Evolutionary conservation across 2,113 vertebrate species (phyloP), one percentile per base, ranked within the genome.

Genomic region (Alligator mississippiensis): DNA sequence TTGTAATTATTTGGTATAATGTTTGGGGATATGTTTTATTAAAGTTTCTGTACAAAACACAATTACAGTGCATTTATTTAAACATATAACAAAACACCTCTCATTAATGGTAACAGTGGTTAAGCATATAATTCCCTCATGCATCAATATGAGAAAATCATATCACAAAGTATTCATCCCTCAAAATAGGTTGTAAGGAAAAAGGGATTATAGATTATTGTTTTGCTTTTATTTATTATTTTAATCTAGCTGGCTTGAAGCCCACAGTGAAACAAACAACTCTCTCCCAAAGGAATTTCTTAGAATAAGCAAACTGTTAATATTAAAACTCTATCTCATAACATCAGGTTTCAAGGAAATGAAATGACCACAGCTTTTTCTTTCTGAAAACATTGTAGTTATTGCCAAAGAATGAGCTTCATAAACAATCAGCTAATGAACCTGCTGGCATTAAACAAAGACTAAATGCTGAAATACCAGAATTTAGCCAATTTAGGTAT

Each of bases 161-260:
- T 66, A 80, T 21, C 74, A 93, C 21, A 11, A 85, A 74, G 7
- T 77, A 80, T 83, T 82, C 61, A 85, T 24, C 13, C 34, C 66
- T n/a, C 9, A 62, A 80, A 93, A 66, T 24, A 91, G 55, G 11
- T 59, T 21, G 19, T 27, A 77, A 66, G 30, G 38, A 89, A 68
- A 91, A 84, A 82, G 72, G 61, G 80, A n/a, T 85, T 91, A 80
- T 30, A 55, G 58, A 64, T 91, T 89, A 87, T 79, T 94, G 77
- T 89, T 28, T 84, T 79, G 25, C n/a, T 93, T 84, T 89, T 87
- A 87, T 89, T 91, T 93, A 94, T 82, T 87, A 87, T 84, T 91
- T 87, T 82, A 91, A 84, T 89, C 47, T 61, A 85, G 19, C 60
- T 94, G 72, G 28, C 77, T n/a, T 64, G 72, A 72, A 19, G 87